A percentile compares a stretch with the other conserved stretches of the same genome.
Evolutionary conservation across 2,113 vertebrate genomes (phyloP).

Genomic region (Macrotus californicus): DNA sequence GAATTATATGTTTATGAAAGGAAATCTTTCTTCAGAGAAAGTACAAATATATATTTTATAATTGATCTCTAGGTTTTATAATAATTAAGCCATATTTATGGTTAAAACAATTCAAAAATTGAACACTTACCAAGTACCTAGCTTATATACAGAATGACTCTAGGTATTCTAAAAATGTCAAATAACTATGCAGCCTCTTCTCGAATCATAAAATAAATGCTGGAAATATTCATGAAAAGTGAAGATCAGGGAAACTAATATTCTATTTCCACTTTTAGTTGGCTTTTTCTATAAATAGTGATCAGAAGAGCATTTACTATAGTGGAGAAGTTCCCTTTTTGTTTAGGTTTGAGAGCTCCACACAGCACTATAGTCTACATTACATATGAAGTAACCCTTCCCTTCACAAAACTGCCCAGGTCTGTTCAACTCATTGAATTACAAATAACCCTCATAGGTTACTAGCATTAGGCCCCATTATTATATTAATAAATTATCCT

Average conservation of each 20-base stretch:
- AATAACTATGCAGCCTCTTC: background rate
- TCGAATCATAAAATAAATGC: conserved; percentile 21
- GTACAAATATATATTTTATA: background rate
- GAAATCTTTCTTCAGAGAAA: background rate
- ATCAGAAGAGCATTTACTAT: background rate
- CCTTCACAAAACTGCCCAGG: background rate
- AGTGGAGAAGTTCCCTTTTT: background rate
- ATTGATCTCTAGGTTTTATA: conserved; percentile 13
- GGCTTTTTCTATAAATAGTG: background rate
- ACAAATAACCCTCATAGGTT: background rate
- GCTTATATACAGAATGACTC: background rate
- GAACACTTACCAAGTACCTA: background rate
- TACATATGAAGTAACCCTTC: background rate
- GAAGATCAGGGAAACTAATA: background rate
- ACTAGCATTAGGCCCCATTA: background rate
- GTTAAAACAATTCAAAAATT: conserved; percentile 31
- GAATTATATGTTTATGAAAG: conserved; percentile 22
- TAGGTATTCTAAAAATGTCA: background rate
- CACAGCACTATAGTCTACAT: background rate
- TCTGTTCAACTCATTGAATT: background rate
- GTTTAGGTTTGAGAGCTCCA: background rate
- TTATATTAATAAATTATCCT: conserved; percentile 10
- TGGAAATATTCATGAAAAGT: conserved; percentile 3
- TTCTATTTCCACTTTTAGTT: conserved; percentile 9
- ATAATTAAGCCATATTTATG: conserved; percentile 7